phyloP scores from a whole-genome alignment of 2,113 vertebrate genomes.

The Acanthochromis polyacanthus region DNA sequence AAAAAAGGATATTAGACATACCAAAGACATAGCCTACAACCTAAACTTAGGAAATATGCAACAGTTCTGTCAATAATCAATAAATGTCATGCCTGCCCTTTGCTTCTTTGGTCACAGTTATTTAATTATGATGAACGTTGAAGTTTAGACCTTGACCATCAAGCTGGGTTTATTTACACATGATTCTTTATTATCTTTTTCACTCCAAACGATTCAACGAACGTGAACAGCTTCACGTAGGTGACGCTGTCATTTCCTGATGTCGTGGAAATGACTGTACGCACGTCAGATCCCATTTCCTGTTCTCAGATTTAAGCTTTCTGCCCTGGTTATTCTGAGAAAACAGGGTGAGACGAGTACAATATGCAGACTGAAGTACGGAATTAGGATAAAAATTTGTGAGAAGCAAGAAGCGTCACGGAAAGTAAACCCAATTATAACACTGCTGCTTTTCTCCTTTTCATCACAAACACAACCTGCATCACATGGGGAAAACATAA shows the following conservation, averaged over 20 bases:
- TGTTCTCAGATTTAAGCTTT: not conserved
- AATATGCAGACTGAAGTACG: not conserved
- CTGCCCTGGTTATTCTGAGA: not conserved
- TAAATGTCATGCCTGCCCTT: no score
- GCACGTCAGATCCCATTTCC: not conserved
- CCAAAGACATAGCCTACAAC: no score
- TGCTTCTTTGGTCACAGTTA: no score
- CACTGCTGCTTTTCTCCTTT: not conserved
- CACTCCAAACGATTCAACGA: not conserved
- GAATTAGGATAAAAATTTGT: not conserved
- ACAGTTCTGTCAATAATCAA: no score
- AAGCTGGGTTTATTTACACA: no score
- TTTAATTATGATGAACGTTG: no score
- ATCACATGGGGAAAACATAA: not conserved
- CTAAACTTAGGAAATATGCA: no score
- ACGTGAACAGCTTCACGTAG: not conserved
- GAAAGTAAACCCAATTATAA: not conserved
- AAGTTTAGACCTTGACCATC: no score
- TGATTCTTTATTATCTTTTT: no score
- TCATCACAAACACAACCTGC: not conserved
- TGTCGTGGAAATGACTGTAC: not conserved
- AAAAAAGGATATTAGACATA: no score
- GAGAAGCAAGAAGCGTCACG: not conserved
- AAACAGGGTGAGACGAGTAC: not conserved
- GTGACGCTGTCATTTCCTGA: slow-evolving; percentile 13